A percentile compares a stretch with the other conserved stretches of the same genome.
phyloP scores from a whole-genome alignment of 2,888 invertebrate genomes.

The Amitus sp. region DNA sequence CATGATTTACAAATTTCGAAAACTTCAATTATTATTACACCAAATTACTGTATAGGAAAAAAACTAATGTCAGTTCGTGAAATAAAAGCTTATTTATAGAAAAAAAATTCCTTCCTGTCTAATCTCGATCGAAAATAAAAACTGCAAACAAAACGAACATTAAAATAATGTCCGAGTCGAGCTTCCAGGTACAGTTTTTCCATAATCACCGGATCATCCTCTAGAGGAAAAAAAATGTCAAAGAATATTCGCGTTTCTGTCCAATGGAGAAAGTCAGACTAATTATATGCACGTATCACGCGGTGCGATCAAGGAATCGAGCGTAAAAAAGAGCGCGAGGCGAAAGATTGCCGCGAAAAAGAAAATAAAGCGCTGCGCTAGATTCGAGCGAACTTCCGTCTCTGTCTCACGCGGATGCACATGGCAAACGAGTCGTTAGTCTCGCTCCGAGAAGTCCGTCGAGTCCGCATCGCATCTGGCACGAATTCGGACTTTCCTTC shows the following conservation, averaged over 20 bases:
- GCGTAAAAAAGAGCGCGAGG: constrained; percentile 3
- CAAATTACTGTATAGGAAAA: too few species aligned
- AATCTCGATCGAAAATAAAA: too few species aligned
- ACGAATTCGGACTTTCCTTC: constrained; percentile 33
- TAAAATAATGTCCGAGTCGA: too few species aligned
- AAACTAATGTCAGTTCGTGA: too few species aligned
- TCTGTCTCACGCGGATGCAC: constrained; percentile 36
- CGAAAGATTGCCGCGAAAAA: constrained; percentile 6
- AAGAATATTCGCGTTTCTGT: neutral
- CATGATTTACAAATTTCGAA: too few species aligned
- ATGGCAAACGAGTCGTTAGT: constrained; percentile 39
- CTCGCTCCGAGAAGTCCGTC: constrained; percentile 30
- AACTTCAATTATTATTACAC: too few species aligned
- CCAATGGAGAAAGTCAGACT: neutral
- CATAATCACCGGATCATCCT: too few species aligned
- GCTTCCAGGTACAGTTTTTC: too few species aligned
- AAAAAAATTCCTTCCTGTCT: too few species aligned
- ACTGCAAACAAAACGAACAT: too few species aligned
- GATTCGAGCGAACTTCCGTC: constrained; percentile 29
- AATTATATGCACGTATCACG: neutral
- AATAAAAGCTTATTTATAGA: too few species aligned
- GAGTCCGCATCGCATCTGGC: constrained; percentile 25
- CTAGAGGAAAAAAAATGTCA: neutral
- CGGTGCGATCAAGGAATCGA: neutral
- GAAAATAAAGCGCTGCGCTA: constrained; percentile 27